Evolutionary conservation across 2,797 vertebrate species (phyloP), one percentile per base, ranked within the genome.

Genomic region (Manis javanica): DNA sequence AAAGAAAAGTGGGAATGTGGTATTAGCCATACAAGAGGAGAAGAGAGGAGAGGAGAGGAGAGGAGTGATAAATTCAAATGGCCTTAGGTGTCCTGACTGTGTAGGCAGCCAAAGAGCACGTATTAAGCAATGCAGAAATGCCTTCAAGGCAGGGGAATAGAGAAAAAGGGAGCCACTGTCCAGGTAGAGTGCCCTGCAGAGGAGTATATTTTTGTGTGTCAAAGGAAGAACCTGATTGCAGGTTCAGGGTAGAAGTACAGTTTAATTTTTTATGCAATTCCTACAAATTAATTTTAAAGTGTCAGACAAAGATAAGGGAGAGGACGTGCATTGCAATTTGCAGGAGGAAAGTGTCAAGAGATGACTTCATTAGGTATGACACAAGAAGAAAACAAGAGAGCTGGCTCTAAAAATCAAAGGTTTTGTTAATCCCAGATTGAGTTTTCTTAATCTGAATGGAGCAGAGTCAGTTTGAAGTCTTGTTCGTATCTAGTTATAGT

Each of bases 91-190:
- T 98, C 98, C 98, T 98, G 98, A 97, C 98, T 98, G 97, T 98
- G 94, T 93, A 98, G 98, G 98, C 99, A 99, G 99, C 46, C 46
- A 46, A 99, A 99, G 99, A 98, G 98, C 98, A 98, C 98, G 98
- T 98, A 98, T 99, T 98, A 98, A 98, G 90, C 98, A 98, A 99
- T 98, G 98, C 99, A 98, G 98, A 99, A 99, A 99, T 99, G 99
- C 99, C 99, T 99, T 99, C 99, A 98, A 97, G 98, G 98, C 19
- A 75, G 98, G 98, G 98, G 98, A 98, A 71, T 97, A 90, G 93
- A 96, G 91, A 98, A 98, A 49, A 95, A 95, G 78, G 98, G 98
- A 88, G 94, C 94, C 97, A 78, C 97, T 97, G 97, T 95, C 97
- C 98, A 98, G 96, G 98, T 98, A 97, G 97, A 95, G 84, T 94